Conservation (phyloP, 2,113 vertebrate genomes). For the Platysteira castanea region DNA sequence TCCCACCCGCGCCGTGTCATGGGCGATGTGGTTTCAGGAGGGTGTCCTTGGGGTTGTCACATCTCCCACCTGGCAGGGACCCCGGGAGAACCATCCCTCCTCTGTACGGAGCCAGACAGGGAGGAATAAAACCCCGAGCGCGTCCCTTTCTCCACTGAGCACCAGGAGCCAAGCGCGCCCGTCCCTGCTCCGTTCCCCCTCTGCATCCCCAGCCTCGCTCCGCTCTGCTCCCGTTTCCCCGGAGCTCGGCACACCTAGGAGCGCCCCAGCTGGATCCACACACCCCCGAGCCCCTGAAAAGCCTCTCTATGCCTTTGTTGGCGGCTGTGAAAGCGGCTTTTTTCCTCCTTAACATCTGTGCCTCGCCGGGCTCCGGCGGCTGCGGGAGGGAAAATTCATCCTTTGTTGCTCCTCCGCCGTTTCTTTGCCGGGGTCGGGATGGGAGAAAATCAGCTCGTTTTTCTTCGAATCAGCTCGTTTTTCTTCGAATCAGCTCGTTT, state of each 20-base stretch:
- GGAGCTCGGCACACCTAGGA: background rate
- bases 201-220: rapidly evolving
- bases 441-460: conserved; percentile 13
- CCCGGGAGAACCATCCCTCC: background rate
- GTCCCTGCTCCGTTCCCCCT: rapidly evolving
- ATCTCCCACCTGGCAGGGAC: too few relatives aligned
- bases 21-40: background rate
- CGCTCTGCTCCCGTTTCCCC: background rate
- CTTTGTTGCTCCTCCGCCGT: conserved; percentile 51
- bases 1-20: rapidly evolving
- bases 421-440: background rate
- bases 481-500: background rate
- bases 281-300: background rate
- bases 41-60: background rate
- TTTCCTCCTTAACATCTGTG: conserved; percentile 35
- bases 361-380: background rate
- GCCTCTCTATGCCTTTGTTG: conserved; percentile 23
- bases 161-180: rapidly evolving
- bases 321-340: conserved; percentile 38
- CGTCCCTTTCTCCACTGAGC: background rate
- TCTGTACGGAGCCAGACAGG: background rate
- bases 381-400: conserved; percentile 6
- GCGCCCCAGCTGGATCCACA: background rate
- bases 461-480: background rate
- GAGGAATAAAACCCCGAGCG: rapidly evolving